These are phyloP conservation scores for Cryptophagus acutangulus DNA, from an alignment of 2,888 invertebrate genomes.

Conservation along the genomic window DNA sequence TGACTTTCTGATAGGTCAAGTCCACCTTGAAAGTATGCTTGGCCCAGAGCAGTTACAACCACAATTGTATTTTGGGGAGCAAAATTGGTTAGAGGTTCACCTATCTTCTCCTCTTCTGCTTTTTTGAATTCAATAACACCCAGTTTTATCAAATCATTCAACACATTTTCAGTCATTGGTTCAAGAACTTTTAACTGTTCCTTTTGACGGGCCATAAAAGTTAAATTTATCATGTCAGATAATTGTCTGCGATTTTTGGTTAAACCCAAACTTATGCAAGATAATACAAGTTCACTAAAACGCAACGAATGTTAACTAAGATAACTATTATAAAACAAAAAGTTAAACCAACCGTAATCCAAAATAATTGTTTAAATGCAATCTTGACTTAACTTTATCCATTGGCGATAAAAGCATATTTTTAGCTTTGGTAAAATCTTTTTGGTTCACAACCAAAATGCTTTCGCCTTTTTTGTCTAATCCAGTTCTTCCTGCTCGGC, in stretches of 20 bases:
- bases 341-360: slow-evolving; percentile 48
- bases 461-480: slow-evolving; percentile 79
- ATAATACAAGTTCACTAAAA: too few relatives aligned
- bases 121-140: too few relatives aligned
- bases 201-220: slow-evolving; percentile 62
- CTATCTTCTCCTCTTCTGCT: too few relatives aligned
- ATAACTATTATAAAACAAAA: slow-evolving; percentile 4
- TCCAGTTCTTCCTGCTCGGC: slow-evolving; percentile 90
- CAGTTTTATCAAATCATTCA: slow-evolving; percentile 48
- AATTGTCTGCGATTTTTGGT: slow-evolving; percentile 54
- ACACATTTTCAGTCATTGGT: slow-evolving; percentile 46
- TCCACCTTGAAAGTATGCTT: slow-evolving; percentile 79
- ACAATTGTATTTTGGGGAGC: too few relatives aligned
- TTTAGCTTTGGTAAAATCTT: slow-evolving; percentile 56
- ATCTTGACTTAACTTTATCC: slow-evolving; percentile 61
- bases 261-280: slow-evolving; percentile 62
- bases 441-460: slow-evolving; percentile 68
- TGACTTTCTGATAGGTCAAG: slow-evolving; percentile 69
- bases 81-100: too few relatives aligned
- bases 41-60: slow-evolving; percentile 63
- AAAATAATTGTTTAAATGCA: slow-evolving; percentile 52
- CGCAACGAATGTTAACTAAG: slow-evolving; percentile 52
- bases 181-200: slow-evolving; percentile 45
- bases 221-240: slow-evolving; percentile 53
- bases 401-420: slow-evolving; percentile 59